phyloP scores from a whole-genome alignment of 2,888 invertebrate genomes.

The Drosophila vallismaia region DNA sequence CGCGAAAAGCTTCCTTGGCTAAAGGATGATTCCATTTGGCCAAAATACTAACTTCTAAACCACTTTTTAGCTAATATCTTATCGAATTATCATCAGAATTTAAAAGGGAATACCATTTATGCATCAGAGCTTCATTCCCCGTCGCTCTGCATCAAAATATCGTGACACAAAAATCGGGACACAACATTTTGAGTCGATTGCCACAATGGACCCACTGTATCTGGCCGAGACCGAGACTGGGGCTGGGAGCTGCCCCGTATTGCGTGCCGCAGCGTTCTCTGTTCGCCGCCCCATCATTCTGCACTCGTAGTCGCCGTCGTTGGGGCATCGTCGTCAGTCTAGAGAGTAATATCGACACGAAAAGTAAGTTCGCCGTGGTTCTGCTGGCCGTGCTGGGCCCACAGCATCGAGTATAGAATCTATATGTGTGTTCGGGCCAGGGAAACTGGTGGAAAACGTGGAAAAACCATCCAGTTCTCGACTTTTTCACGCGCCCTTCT shows the following conservation, averaged over 20 bases:
- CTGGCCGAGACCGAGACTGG: constrained; percentile 21
- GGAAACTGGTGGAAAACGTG: constrained; percentile 74
- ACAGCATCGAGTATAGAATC: constrained; percentile 72
- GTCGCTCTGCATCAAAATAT: too few species aligned
- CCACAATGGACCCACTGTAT: constrained; percentile 18
- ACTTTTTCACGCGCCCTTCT: constrained; percentile 31
- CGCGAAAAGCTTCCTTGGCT: too few species aligned
- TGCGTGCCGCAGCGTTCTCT: constrained; percentile 61
- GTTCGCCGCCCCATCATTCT: constrained; percentile 50
- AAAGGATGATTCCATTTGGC: too few species aligned
- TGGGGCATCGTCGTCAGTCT: constrained; percentile 79
- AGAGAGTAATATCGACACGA: constrained; percentile 84
- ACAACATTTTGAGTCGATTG: background rate
- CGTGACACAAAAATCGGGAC: too few species aligned
- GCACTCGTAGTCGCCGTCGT: constrained; percentile 52
- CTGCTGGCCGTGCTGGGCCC: constrained; percentile 55
- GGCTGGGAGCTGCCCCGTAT: constrained; percentile 54
- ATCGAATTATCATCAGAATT: too few species aligned
- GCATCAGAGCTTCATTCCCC: too few species aligned
- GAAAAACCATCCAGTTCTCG: constrained; percentile 68
- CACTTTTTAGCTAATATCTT: too few species aligned
- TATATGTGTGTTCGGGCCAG: constrained; percentile 58
- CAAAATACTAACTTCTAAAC: too few species aligned
- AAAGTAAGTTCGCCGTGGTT: constrained; percentile 81
- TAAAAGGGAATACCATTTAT: too few species aligned